phyloP scores from a whole-genome alignment of 2,113 vertebrate species.

The Rhodinocichla rosea region DNA sequence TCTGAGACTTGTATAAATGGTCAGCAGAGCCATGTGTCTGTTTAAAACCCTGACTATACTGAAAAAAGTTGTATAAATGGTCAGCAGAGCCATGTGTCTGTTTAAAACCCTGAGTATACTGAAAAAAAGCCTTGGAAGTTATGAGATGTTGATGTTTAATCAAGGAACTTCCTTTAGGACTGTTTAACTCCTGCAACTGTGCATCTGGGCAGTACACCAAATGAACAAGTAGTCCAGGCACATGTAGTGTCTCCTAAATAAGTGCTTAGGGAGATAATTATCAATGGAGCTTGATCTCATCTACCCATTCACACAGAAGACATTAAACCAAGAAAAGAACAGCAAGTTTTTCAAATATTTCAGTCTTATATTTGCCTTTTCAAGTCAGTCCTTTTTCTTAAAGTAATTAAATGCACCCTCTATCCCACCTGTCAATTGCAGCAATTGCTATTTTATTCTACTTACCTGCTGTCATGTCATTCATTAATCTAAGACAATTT shows the following conservation, averaged over 20 bases:
- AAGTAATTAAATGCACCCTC: neutral
- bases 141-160: neutral
- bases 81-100: neutral
- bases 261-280: neutral
- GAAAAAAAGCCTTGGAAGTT: neutral
- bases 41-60: neutral
- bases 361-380: neutral
- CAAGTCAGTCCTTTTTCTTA: neutral
- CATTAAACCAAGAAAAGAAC: neutral
- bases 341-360: neutral
- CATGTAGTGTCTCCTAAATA: accelerated
- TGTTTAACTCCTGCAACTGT: neutral
- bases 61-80: neutral
- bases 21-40: neutral
- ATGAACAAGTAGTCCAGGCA: neutral
- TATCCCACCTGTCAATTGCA: neutral
- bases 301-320: neutral
- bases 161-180: neutral
- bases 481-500: slow-evolving; percentile 82
- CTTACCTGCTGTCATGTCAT: slow-evolving; percentile 83
- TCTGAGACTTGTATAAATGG: neutral
- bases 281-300: neutral
- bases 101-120: neutral
- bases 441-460: neutral
- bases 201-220: neutral